Evolutionary conservation across 2,888 invertebrate genomes (phyloP).

Genomic region (Tupiocoris notatus): DNA sequence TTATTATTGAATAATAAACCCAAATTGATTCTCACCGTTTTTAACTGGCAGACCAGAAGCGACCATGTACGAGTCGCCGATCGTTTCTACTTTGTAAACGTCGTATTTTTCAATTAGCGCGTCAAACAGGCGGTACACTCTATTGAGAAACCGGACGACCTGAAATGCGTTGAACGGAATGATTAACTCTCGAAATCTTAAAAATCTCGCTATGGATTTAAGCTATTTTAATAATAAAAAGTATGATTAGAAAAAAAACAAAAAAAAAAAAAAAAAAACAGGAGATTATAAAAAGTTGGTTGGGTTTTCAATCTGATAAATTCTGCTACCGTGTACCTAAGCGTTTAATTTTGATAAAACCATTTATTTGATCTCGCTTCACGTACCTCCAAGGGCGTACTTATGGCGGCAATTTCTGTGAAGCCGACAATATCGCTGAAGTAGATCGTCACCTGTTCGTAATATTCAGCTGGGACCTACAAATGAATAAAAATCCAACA

Average conservation of each 20-base stretch:
- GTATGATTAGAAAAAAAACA: too few relatives aligned
- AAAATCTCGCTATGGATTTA: too few relatives aligned
- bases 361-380: background rate
- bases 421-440: slow-evolving; percentile 95
- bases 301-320: slow-evolving; percentile 5
- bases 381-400: slow-evolving; percentile 79
- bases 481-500: too few relatives aligned
- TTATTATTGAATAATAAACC: too few relatives aligned
- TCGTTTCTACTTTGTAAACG: slow-evolving; percentile 94
- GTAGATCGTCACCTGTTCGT: slow-evolving; percentile 85
- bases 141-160: slow-evolving; percentile 95
- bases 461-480: slow-evolving; percentile 90
- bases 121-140: slow-evolving; percentile 92
- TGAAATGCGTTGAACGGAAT: too few relatives aligned
- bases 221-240: too few relatives aligned
- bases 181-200: too few relatives aligned
- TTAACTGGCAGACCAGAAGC: slow-evolving; percentile 81
- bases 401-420: slow-evolving; percentile 85
- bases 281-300: background rate
- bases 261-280: too few relatives aligned
- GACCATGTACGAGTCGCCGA: slow-evolving; percentile 85
- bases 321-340: too few relatives aligned
- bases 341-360: too few relatives aligned
- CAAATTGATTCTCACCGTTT: too few relatives aligned
- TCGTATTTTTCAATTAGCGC: slow-evolving; percentile 91